Conservation (phyloP, 37 sponge, comb jelly and placozoan species). For the Haliclona indistincta region DNA sequence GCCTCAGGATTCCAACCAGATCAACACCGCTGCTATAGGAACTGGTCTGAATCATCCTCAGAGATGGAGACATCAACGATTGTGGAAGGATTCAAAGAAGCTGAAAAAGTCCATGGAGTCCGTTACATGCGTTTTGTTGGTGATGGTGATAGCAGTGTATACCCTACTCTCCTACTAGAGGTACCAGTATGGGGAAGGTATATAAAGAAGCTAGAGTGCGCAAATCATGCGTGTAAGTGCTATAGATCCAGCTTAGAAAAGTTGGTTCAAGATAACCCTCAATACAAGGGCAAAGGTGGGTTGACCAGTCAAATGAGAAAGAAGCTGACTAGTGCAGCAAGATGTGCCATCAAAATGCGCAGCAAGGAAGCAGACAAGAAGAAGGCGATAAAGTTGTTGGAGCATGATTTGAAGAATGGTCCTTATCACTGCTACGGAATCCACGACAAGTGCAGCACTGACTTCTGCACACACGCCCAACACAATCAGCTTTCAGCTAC, state of each 20-base stretch:
- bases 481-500: too few species aligned
- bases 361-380: slow-evolving; percentile 19
- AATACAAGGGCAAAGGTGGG: slow-evolving; percentile 34
- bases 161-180: slow-evolving; percentile 26
- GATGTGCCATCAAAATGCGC: slow-evolving; percentile 36
- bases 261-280: slow-evolving; percentile 48
- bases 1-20: background rate
- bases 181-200: slow-evolving; percentile 29
- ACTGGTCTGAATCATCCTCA: slow-evolving; percentile 1
- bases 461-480: too few species aligned
- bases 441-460: too few species aligned
- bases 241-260: slow-evolving; percentile 37
- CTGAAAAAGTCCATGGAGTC: slow-evolving; percentile 40
- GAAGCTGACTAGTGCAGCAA: slow-evolving; percentile 20
- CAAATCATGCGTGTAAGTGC: slow-evolving; percentile 53
- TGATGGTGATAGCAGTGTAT: slow-evolving; percentile 47
- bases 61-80: slow-evolving; percentile 23
- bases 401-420: too few species aligned
- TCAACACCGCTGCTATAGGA: slow-evolving; percentile 8
- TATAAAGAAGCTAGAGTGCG: slow-evolving; percentile 55
- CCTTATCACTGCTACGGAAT: too few species aligned
- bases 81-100: slow-evolving; percentile 40
- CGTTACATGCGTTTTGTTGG: slow-evolving; percentile 29
- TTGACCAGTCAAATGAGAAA: slow-evolving; percentile 25
- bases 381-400: too few species aligned